Evolutionary conservation across 2,113 vertebrate genomes (phyloP).

Genomic region (Microcebus ravelobensis): DNA sequence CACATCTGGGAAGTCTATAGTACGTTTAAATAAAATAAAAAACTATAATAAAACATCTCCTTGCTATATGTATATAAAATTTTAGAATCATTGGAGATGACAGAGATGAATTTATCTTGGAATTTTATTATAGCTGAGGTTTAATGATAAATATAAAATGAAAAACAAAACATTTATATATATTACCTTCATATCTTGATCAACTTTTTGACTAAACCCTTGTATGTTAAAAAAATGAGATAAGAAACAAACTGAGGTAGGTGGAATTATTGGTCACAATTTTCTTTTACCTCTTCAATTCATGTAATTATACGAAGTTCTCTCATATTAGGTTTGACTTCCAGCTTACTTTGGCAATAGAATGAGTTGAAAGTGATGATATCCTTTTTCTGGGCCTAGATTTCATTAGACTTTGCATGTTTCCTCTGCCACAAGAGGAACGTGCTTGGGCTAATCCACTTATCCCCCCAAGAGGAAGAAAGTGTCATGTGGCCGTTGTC

Average conservation of each 20-base stretch:
- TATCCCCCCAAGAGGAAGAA: not conserved
- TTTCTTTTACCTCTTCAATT: not conserved
- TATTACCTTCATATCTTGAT: not conserved
- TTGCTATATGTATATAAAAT: not conserved
- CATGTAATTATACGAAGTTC: not conserved
- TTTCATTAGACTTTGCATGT: not conserved
- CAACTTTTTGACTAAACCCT: not conserved
- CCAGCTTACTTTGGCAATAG: not conserved
- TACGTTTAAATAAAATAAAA: not conserved
- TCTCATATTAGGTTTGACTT: not conserved
- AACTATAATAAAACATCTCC: not conserved
- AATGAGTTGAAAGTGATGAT: not conserved
- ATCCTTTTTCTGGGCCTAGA: not conserved
- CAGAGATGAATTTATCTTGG: not conserved
- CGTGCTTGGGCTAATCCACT: too few species aligned
- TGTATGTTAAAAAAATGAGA: not conserved
- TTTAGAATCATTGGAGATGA: not conserved
- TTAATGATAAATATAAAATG: not conserved
- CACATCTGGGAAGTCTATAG: not conserved
- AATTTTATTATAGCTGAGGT: not conserved
- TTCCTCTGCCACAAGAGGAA: not conserved
- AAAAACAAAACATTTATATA: not conserved
- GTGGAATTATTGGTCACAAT: not conserved
- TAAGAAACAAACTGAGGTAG: not conserved
- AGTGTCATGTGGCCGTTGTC: accelerated